A percentile compares a stretch with the other conserved stretches of the same genome.
These are phyloP conservation scores for Myrmophylax atrothorax DNA, from an alignment of 2,113 vertebrate species.

Conservation along the genomic window DNA sequence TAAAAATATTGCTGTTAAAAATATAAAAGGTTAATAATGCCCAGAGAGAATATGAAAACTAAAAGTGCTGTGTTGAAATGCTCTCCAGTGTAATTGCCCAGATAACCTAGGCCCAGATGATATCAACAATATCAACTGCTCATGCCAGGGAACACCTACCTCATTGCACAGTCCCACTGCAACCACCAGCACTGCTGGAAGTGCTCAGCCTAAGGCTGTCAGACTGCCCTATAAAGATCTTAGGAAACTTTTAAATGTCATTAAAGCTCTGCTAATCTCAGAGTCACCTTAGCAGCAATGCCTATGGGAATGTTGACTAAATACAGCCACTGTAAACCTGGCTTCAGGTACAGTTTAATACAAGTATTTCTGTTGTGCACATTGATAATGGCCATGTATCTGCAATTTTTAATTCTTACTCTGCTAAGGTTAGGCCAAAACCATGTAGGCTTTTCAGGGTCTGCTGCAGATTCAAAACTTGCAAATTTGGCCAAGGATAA, in stretches of 20 bases:
- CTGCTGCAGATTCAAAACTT: neutral
- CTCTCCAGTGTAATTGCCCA: neutral
- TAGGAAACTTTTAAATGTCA: neutral
- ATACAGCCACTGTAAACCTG: neutral
- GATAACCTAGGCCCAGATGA: neutral
- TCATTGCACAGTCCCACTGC: neutral
- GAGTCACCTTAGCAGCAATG: neutral
- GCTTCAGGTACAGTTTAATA: neutral
- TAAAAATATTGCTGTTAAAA: neutral
- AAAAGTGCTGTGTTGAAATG: neutral
- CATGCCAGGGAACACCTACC: neutral
- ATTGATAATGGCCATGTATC: neutral
- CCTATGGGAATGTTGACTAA: neutral
- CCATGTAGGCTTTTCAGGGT: neutral
- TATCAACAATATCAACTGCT: neutral
- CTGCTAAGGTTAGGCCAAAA: neutral
- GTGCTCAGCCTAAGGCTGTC: neutral
- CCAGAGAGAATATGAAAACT: neutral
- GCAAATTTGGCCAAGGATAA: neutral
- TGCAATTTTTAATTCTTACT: neutral
- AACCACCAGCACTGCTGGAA: neutral
- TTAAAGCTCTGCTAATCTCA: neutral
- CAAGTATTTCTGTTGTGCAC: neutral
- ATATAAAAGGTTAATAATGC: neutral
- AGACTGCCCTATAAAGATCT: neutral